These are phyloP conservation scores for Gopherus flavomarginatus DNA, from an alignment of 2,113 vertebrate species.

Conservation along the genomic window DNA sequence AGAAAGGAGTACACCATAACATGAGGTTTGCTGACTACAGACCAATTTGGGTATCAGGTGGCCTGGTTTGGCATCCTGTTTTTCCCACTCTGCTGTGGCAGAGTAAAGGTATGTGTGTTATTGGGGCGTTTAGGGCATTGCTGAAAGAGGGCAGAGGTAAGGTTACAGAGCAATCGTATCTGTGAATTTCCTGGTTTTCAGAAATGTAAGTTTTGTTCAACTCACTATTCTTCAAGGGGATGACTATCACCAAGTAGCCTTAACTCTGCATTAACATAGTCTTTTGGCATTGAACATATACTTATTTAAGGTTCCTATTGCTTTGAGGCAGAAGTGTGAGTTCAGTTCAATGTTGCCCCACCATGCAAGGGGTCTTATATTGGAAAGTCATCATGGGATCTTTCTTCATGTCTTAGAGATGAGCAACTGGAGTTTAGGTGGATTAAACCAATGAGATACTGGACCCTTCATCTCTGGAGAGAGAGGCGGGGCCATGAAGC, in stretches of 20 bases:
- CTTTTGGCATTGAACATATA: constrained; percentile 30
- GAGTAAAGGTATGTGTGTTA: too few relatives aligned
- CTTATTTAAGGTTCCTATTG: neutral
- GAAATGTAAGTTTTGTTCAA: neutral
- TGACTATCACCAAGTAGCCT: neutral
- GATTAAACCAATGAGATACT: neutral
- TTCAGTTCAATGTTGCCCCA: neutral
- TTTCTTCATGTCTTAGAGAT: neutral
- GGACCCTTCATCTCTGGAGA: neutral
- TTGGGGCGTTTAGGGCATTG: neutral
- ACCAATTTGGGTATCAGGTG: neutral
- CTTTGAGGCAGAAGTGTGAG: constrained; percentile 9
- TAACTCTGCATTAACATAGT: neutral
- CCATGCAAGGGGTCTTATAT: neutral
- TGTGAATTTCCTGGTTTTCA: neutral
- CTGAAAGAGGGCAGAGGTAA: neutral
- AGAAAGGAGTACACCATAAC: neutral
- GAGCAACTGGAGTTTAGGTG: neutral
- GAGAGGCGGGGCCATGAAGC: neutral
- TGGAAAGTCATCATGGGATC: neutral
- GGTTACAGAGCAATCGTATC: neutral
- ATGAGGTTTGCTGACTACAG: too few relatives aligned
- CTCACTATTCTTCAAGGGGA: neutral
- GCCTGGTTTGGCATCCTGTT: too few relatives aligned
- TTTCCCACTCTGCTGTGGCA: too few relatives aligned